A percentile compares a stretch with the other conserved stretches of the same genome.
Conservation (phyloP, 2,888 invertebrate genomes). For the Gerosis bhagava region DNA sequence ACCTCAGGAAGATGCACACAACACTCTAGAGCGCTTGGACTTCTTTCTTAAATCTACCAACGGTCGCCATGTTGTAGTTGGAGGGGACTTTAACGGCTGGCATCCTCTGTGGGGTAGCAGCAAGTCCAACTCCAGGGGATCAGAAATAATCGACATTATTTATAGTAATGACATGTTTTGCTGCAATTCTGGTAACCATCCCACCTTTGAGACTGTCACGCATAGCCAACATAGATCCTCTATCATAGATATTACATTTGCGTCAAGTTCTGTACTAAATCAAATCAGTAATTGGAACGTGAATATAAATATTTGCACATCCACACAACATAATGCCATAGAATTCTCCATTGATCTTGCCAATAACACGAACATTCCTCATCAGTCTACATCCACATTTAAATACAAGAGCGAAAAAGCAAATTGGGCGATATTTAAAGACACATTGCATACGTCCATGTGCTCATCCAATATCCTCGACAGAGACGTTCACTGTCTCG, state of each 20-base stretch:
- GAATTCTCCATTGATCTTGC: constrained; percentile 12
- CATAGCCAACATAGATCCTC: constrained; percentile 16
- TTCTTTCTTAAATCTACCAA: no score
- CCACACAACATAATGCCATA: constrained; percentile 29
- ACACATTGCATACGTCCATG: constrained; percentile 1
- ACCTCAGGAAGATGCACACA: no score
- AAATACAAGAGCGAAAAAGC: constrained; percentile 18
- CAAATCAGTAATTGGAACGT: background rate
- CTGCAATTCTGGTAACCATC: no score
- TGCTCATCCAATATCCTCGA: background rate
- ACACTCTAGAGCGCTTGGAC: no score
- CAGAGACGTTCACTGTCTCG: background rate
- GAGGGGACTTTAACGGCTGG: no score
- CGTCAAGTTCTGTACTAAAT: background rate
- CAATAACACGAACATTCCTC: background rate
- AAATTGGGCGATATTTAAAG: constrained; percentile 13
- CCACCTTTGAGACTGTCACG: constrained; percentile 18
- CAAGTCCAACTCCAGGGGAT: no score
- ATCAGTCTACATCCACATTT: background rate
- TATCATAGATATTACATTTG: background rate
- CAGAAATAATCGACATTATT: no score
- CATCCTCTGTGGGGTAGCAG: no score
- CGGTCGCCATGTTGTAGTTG: no score
- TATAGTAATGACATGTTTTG: no score
- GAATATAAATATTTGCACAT: constrained; percentile 4